A percentile compares a stretch with the other conserved stretches of the same genome.
These are phyloP conservation scores for Aurelia sp. DNA, from an alignment of 30 jellyfish, hydroid and myxozoan genomes.

Conservation along the genomic window DNA sequence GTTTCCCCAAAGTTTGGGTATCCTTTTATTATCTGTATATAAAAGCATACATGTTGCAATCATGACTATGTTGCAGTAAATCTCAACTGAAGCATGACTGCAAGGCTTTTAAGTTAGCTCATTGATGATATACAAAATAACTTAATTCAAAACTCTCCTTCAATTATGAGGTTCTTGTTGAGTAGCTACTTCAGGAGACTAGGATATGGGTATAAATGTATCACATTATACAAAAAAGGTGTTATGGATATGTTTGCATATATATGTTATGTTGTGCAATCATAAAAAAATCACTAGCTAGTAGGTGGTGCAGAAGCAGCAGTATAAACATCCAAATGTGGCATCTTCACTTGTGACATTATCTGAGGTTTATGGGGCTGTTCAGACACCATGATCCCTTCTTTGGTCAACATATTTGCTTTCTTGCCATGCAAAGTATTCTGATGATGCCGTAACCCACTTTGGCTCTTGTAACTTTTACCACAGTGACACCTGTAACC, in stretches of 20 bases:
- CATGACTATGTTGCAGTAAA: too few relatives aligned
- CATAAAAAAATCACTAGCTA: too few relatives aligned
- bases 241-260: not conserved
- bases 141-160: too few relatives aligned
- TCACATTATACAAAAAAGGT: too few relatives aligned
- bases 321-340: constrained; percentile 40
- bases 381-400: constrained; percentile 1
- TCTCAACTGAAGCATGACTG: too few relatives aligned
- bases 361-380: constrained; percentile 20
- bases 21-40: too few relatives aligned
- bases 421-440: constrained; percentile 92
- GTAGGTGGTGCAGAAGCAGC: constrained; percentile 7
- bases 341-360: constrained; percentile 43
- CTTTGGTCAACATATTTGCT: constrained; percentile 24
- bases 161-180: too few relatives aligned
- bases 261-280: not conserved
- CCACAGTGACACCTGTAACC: constrained; percentile 96
- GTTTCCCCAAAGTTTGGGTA: too few relatives aligned
- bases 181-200: too few relatives aligned
- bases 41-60: too few relatives aligned
- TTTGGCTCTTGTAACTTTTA: constrained; percentile 88
- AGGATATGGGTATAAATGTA: not conserved
- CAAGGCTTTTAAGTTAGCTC: too few relatives aligned
- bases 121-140: too few relatives aligned
- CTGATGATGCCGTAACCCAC: constrained; percentile 97